Evolutionary conservation across 1,140 invertebrate species (phyloP), one percentile per base, ranked within the genome.

Genomic region (Tribolium castaneum): DNA sequence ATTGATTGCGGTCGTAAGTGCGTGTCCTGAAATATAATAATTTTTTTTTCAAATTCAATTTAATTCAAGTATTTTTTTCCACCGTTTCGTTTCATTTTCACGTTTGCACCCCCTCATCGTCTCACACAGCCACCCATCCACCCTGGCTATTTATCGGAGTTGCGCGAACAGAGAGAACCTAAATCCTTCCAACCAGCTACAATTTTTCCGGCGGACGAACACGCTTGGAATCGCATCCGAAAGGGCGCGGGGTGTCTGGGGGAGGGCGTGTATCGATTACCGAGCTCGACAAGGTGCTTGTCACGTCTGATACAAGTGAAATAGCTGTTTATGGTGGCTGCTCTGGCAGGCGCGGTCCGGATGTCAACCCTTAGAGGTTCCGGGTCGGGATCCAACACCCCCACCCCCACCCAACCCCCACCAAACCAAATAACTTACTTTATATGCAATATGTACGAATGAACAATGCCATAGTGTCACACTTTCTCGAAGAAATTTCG

Each of bases 231-330:
- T 79, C 73, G 62, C 52, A 76, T 70, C 78, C 72, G 72, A 76
- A 62, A 70, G 72, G 71, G 62, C 22, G 49, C 22, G 59, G 79
- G 22, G 59, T 30, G 22, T 14, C 45, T 49, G 79, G 30, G 12
- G 30, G 71, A 45, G 74, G 34, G 10, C 19, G 59, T 75, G 79
- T 82, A 82, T 82, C 81, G 81, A 82, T 82, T 82, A 80, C 81
- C 78, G 75, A 75, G 79, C 79, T 78, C 80, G 81, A 82, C 81
- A 82, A 82, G 81, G 81, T 82, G 81, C 80, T 82, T 79, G 81
- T 82, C 81, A 82, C 81, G 80, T 82, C 80, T 81, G 80, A 82
- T 82, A 82, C 81, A 82, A 82, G 81, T 81, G 81, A 82, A 82
- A 82, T 82, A 78, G 81, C 81, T 80, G 81, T 80, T 80, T 80